These are phyloP conservation scores for Toxotes jaculatrix DNA, from an alignment of 2,113 vertebrate genomes.

Conservation along the genomic window DNA sequence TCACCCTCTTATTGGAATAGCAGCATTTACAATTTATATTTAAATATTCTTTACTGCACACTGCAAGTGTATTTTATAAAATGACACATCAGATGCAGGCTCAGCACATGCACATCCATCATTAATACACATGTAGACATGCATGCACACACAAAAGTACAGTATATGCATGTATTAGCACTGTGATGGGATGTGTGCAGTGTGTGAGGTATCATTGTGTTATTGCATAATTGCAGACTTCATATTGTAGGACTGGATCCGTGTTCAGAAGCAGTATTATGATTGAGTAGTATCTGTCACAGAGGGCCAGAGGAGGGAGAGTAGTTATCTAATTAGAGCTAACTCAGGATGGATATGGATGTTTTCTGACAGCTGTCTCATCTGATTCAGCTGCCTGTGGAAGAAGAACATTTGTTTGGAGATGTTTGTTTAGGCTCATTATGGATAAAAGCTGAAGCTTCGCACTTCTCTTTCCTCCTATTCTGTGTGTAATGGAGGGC, in stretches of 20 bases:
- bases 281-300: slow-evolving; percentile 75
- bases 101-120: slow-evolving; percentile 15
- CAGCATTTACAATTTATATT: slow-evolving; percentile 31
- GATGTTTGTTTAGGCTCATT: slow-evolving; percentile 73
- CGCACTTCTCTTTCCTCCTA: slow-evolving; percentile 36
- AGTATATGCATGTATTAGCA: background rate
- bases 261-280: slow-evolving; percentile 24
- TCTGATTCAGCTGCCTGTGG: slow-evolving; percentile 66
- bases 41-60: slow-evolving; percentile 5
- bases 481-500: slow-evolving; percentile 29
- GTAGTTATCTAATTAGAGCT: slow-evolving; percentile 79
- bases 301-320: slow-evolving; percentile 65
- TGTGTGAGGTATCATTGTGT: slow-evolving; percentile 18
- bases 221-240: slow-evolving; percentile 31
- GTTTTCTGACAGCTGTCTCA: slow-evolving; percentile 82
- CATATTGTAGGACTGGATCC: slow-evolving; percentile 26
- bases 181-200: background rate
- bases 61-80: slow-evolving; percentile 26
- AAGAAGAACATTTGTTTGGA: slow-evolving; percentile 73
- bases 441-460: slow-evolving; percentile 59
- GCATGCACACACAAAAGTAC: background rate
- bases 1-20: slow-evolving; percentile 46
- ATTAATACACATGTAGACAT: slow-evolving; percentile 20
- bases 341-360: slow-evolving; percentile 78
- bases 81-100: slow-evolving; percentile 22